Evolutionary conservation across 2,888 invertebrate genomes (phyloP), one percentile per base, ranked within the genome.

Genomic region (Tillus elongatus): DNA sequence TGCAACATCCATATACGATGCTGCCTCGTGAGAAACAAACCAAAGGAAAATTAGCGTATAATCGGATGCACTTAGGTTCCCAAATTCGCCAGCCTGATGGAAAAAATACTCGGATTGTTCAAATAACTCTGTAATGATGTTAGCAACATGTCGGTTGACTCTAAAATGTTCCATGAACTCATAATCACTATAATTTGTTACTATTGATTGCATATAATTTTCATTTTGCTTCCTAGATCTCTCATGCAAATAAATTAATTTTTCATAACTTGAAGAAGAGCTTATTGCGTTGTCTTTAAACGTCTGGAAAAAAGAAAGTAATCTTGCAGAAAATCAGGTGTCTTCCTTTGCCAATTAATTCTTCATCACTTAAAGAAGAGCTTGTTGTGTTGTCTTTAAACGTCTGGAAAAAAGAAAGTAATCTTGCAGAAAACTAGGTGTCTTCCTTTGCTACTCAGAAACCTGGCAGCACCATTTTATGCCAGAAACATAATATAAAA

Each of bases 21-120:
- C 40, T 2, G 40, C 33, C 26, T 43, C 33, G 19, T 43, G 40
- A 15, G 37, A 40, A 15, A 27, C 28, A 40, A 31, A 43, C 43
- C 40, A n/a, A n/a, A n/a, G n/a, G n/a, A n/a, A n/a, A n/a, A n/a
- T n/a, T n/a, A 43, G 6, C 15, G 14, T 13, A 15, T 35, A 19
- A 37, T 26, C 12, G 11, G 40, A 11, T 27, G 8, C 26, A 16
- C 37, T 15, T 33, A n/a, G n/a, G n/a, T 37, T 37, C 19, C 34
- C 34, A 10, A 26, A 38, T 3, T n/a, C 2, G 13, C 36, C 40
- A 10, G n/a, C 12, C 11, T 32, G 27, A 19, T 40, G 15, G n/a
- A 14, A 34, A 27, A 12, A 40, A 29, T 41, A 34, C n/a, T n/a
- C 12, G 11, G 28, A 11, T 24, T n/a, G 8, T 28, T 26, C 13